Base-by-base conservation (phyloP, 2,113 vertebrate genomes). In the Hippocampus guttulatus region DNA sequence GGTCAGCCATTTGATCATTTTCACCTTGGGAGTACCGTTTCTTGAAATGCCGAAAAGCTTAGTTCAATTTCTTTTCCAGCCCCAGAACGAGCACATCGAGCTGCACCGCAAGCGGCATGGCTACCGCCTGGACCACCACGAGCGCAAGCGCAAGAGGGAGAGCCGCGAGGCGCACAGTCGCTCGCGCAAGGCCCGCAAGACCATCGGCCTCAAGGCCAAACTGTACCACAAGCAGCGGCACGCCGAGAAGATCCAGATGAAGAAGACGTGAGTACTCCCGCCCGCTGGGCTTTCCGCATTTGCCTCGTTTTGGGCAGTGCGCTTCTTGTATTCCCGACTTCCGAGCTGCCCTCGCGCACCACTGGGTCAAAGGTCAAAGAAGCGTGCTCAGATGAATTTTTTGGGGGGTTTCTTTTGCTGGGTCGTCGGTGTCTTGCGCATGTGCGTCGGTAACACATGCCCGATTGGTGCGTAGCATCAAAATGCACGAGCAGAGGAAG, bases 241-340 rank as follows among this genome's bases (percentile, higher is more conserved):
- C 14, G 92, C 96, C 0, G 97, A 98, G 90, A 99, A 99, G 91
- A 96, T 98, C 85, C 97, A 99, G 87, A 98, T 99, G 95, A 98
- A 98, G 86, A 99, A 98, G 85, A 98, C 97, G 97, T 98, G 81
- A 95, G 96, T 94, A 2, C 15, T 8, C 43, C 43, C 12, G 43
- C 12, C 43, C 43, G 43, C 14, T 4, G 10, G 43, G 43, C 14
- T 45, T 45, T 45, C 43, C 10, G 3, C 43, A 45, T 45, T 14
- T 14, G 43, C 43, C 43, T 45, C 12, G 12, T 45, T 45, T 45
- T 43, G 1, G 9, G 9, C 9, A 45, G 43, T 14, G 43, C 14
- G 43, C 43, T 14, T 12, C 43, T 45, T 45, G 5, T 21, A 9
- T n/a, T 52, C 8, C 20, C 51, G 3, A 45, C 5, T 38, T 38